Evolutionary conservation across 1,140 invertebrate genomes (phyloP).

Genomic region (Pectinophora gossypiella): DNA sequence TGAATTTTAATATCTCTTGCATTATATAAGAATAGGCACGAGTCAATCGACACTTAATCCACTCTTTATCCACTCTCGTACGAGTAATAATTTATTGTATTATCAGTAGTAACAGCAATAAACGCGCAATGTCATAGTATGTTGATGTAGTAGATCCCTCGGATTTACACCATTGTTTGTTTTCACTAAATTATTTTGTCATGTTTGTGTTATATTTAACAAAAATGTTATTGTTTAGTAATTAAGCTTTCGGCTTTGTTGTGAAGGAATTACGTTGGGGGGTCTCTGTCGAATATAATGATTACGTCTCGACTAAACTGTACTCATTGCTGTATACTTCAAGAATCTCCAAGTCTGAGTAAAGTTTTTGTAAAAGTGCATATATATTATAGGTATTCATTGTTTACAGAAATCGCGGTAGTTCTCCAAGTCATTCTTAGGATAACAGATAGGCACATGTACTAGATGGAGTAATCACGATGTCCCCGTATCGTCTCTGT

Average conservation of each 20-base stretch:
- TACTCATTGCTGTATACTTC: conserved; percentile 16
- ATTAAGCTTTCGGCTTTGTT: neutral
- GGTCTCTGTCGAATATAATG: conserved; percentile 9
- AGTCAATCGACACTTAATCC: too few species aligned
- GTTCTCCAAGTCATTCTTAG: conserved; percentile 22
- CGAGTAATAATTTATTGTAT: too few species aligned
- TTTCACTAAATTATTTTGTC: too few species aligned
- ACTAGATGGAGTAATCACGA: conserved; percentile 48
- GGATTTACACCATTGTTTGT: too few species aligned
- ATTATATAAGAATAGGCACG: too few species aligned
- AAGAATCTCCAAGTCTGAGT: conserved; percentile 48
- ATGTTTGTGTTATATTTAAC: too few species aligned
- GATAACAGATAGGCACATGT: conserved; percentile 43
- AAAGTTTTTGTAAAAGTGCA: conserved; percentile 40
- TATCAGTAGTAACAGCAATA: too few species aligned
- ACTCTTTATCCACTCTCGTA: too few species aligned
- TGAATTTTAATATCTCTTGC: too few species aligned
- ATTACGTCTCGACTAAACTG: conserved; percentile 55
- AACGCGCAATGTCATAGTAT: too few species aligned
- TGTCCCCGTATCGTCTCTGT: conserved; percentile 46
- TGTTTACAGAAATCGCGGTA: neutral
- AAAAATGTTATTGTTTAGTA: too few species aligned
- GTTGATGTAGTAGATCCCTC: neutral
- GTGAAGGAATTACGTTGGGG: conserved; percentile 5
- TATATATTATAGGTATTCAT: conserved; percentile 24